Percentiles rank a stretch among this genome's conserved stretches.
Conservation (phyloP, 2,113 vertebrate genomes). For the Columbina picui region DNA sequence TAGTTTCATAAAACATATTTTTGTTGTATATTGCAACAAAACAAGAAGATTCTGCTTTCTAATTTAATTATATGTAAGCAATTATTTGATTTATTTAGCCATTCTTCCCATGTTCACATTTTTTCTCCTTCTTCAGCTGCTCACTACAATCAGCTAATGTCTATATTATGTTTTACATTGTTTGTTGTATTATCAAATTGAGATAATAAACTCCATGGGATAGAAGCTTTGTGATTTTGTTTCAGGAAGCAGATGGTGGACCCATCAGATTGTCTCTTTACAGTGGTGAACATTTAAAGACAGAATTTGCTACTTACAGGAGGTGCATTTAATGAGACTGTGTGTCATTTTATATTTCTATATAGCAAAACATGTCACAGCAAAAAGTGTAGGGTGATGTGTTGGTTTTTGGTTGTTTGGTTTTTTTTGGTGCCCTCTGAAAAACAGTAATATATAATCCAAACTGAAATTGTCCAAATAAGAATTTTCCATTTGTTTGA, state of each 20-base stretch:
- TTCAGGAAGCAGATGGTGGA: constrained; percentile 1
- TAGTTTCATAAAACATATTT: not conserved
- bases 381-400: too few relatives aligned
- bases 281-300: not conserved
- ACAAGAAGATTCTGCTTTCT: not conserved
- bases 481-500: not conserved
- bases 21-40: not conserved
- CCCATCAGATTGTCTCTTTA: constrained; percentile 5
- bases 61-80: not conserved
- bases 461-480: not conserved
- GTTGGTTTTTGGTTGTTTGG: too few relatives aligned
- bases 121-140: not conserved
- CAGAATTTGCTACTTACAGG: not conserved
- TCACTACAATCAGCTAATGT: not conserved
- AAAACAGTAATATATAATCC: not conserved
- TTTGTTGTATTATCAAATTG: not conserved
- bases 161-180: not conserved
- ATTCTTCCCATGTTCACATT: not conserved
- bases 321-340: not conserved
- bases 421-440: not conserved
- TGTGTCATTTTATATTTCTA: not conserved
- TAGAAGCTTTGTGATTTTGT: not conserved
- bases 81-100: not conserved
- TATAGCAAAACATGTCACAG: too few relatives aligned
- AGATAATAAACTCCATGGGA: not conserved